A percentile compares a stretch with the other conserved stretches of the same genome.
Evolutionary conservation across 2,113 vertebrate species (phyloP).

Genomic region (Pseudopipra pipra): DNA sequence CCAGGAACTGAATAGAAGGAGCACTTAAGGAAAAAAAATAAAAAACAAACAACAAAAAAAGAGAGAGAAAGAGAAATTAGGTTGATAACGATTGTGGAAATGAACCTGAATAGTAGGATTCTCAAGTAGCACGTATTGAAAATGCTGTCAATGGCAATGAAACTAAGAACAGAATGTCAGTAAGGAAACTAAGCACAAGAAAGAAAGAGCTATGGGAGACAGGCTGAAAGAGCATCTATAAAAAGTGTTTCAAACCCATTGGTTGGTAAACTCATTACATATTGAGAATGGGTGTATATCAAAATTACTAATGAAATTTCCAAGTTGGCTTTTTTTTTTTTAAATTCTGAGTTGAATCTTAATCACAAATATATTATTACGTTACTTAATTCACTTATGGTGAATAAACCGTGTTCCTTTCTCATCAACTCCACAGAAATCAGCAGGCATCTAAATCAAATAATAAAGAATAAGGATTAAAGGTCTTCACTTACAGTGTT

Average conservation of each 20-base stretch:
- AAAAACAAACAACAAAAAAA: not conserved
- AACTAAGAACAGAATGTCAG: too few species aligned
- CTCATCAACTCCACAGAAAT: not conserved
- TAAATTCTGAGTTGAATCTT: not conserved
- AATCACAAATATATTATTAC: not conserved
- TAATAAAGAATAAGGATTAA: not conserved
- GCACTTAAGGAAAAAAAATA: not conserved
- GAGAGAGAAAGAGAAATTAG: not conserved
- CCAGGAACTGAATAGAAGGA: not conserved
- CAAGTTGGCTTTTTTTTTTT: not conserved
- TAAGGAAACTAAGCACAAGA: not conserved
- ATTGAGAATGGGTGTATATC: not conserved
- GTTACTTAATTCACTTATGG: not conserved
- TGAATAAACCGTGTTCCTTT: not conserved
- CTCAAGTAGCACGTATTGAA: not conserved
- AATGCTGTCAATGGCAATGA: too few species aligned
- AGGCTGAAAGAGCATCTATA: not conserved
- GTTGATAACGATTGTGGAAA: conserved; percentile 2
- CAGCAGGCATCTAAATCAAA: not conserved
- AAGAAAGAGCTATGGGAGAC: not conserved
- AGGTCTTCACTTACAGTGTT: not conserved
- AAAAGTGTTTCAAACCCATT: too few species aligned
- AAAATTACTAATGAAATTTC: not conserved
- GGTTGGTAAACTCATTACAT: not conserved
- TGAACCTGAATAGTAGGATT: not conserved